Evolutionary conservation across 2,113 vertebrate species (phyloP), one percentile per base, ranked within the genome.

Genomic region (Ceyx melanurus): DNA sequence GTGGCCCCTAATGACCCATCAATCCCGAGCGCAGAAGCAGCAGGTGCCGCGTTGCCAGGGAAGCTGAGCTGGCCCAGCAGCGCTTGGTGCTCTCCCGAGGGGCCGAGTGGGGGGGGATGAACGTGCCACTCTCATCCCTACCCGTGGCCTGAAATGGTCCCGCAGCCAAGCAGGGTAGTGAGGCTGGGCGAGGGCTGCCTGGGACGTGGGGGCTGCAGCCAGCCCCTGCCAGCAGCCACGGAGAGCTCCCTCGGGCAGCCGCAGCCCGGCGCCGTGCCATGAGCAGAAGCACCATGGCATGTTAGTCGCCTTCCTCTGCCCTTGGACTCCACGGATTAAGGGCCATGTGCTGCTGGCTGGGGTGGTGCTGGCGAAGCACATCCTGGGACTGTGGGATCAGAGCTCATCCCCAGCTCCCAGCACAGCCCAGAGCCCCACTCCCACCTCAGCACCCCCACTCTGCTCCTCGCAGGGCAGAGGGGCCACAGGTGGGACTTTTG

Each of bases 401-500:
- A 31, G 64, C 25, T 37, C 5, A 8, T 5, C 37, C 75, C 0
- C 46, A 42, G 46, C 18, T 25, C 54, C 19, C 37, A 5, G 17
- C 31, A 33, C 12, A 51, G 23, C 48, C 46, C 57, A 3, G 29
- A 57, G 21, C 29, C 53, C 58, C 0, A 0, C 2, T 68, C 13
- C 31, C 29, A 3, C 7, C 19, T 28, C 1, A 0, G n/a, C 33
- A 4, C 17, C 51, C 46, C 35, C 21, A 1, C 21, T 2, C 2
- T 0, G 4, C 48, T 51, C 22, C 60, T 42, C 1, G 10, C 9
- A 1, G 20, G 29, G 28, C 2, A 0, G 53, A 21, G 28, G 87
- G 33, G 26, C 50, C 0, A 1, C 73, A 19, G 51, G 68, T 72
- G 25, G 28, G 6, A 80, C n/a, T 79, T 66, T 13, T 3, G 15